Conservation (phyloP, 2,888 invertebrate species). For the Ormyrus labotus region DNA sequence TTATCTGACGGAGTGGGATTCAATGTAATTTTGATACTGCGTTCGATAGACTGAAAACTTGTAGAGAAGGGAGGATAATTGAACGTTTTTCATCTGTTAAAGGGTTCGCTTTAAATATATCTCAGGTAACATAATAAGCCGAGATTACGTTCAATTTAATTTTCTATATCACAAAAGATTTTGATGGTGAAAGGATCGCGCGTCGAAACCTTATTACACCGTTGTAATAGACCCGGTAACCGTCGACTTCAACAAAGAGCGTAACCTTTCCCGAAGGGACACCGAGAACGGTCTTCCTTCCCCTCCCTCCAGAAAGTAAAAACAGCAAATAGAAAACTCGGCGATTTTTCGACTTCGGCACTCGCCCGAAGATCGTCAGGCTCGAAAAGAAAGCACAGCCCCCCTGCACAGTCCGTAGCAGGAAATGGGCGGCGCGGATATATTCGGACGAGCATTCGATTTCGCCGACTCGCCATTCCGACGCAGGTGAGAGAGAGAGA, state of each 20-base stretch:
- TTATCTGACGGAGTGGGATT: too few relatives aligned
- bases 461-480: neutral
- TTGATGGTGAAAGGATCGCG: too few relatives aligned
- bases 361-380: neutral
- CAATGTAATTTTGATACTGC: too few relatives aligned
- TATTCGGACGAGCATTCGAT: neutral
- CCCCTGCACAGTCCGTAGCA: neutral
- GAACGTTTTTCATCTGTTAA: too few relatives aligned
- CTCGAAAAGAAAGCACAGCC: neutral
- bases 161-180: too few relatives aligned
- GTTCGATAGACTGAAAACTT: too few relatives aligned
- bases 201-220: too few relatives aligned
- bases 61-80: too few relatives aligned
- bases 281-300: neutral
- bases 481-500: neutral
- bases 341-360: constrained; percentile 1
- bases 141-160: too few relatives aligned
- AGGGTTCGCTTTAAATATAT: too few relatives aligned
- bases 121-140: too few relatives aligned
- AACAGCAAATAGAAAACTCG: neutral
- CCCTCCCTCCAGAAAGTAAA: neutral
- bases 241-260: neutral
- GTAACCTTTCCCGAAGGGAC: neutral
- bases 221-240: too few relatives aligned
- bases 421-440: neutral